Percentiles rank a stretch among this genome's conserved stretches.
These are phyloP conservation scores for Abscondita cerata DNA, from an alignment of 2,888 invertebrate genomes.

Conservation along the genomic window DNA sequence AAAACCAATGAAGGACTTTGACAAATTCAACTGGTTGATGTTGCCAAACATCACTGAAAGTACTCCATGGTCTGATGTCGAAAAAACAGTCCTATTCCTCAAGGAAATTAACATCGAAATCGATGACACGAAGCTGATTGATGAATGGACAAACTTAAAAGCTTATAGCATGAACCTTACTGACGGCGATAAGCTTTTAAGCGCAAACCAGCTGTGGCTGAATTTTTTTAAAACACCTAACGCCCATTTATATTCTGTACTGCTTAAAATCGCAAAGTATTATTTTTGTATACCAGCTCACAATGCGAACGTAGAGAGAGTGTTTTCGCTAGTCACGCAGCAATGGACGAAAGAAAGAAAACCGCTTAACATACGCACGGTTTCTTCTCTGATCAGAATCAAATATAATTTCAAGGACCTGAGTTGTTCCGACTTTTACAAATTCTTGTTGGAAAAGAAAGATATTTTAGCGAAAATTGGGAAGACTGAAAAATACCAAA, in stretches of 20 bases:
- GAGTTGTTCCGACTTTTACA: slow-evolving; percentile 1
- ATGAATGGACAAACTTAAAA: slow-evolving; percentile 8
- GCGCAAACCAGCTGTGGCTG: too few species aligned
- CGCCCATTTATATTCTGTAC: slow-evolving; percentile 19
- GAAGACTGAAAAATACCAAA: slow-evolving; percentile 11
- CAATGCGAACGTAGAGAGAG: slow-evolving; percentile 8
- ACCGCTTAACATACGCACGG: neutral
- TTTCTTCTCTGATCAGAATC: too few species aligned
- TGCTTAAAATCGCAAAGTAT: slow-evolving; percentile 10
- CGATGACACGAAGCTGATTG: slow-evolving; percentile 3
- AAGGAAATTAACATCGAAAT: slow-evolving; percentile 2
- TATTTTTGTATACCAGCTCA: slow-evolving; percentile 13
- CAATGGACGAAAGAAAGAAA: slow-evolving; percentile 7
- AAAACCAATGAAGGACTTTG: slow-evolving; percentile 3
- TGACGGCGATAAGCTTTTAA: too few species aligned
- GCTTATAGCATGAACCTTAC: too few species aligned
- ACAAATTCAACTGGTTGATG: slow-evolving; percentile 7
- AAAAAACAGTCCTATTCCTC: slow-evolving; percentile 3
- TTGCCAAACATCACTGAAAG: slow-evolving; percentile 5
- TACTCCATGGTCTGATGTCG: slow-evolving; percentile 14
- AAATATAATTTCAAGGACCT: slow-evolving; percentile 4
- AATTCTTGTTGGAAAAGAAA: slow-evolving; percentile 1
- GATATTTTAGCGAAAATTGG: neutral
- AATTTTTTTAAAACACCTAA: slow-evolving; percentile 21
- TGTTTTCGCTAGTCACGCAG: neutral